Base-by-base conservation (phyloP, 2,797 vertebrate species). In the Lophotriccus pileatus region DNA sequence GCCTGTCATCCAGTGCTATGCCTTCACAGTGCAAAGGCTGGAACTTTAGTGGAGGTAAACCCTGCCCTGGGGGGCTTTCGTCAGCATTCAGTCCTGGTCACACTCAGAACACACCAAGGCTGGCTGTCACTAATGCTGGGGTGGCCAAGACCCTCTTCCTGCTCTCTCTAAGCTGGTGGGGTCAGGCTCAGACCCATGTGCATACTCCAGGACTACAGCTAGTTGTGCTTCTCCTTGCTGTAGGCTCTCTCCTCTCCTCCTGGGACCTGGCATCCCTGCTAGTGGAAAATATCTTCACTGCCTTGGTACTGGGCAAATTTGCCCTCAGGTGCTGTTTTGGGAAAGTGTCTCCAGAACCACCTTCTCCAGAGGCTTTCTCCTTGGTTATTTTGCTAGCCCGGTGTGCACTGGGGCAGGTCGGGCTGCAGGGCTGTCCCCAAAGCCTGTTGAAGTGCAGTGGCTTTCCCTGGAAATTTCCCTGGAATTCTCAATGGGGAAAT, bases 401-500 rank as follows among this genome's bases (percentile, higher is more conserved):
- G 2, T 0, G 1, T 18, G 4, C 18, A 16, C 6, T 28, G 20
- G 11, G 22, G 8, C 19, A 75, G 34, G 62, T 19, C 5, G 1
- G 14, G 27, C 44, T 66, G 44, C 25, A 63, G 64, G 9, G 22
- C 12, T 77, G 17, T n/a, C 25, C 50, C 43, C 80, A 84, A 46
- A 63, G 28, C 36, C 53, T 78, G 5, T 50, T 12, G 2, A 72
- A 90, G 72, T 36, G n/a, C 20, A 10, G 2, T 22, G 30, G 8
- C 3, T 84, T 79, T 17, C 66, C 44, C 28, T 0, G 3, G 41
- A 22, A 23, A n/a, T n/a, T n/a, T n/a, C n/a, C n/a, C n/a, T 34
- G 19, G 24, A 30, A 39, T 80, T 25, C 9, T 52, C 3, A 1
- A 30, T 25, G 36, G 27, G 27, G 17, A 90, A 89, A 89, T 46